Base-by-base conservation (phyloP, 1,140 invertebrate species). In the Drosophila dunni region DNA sequence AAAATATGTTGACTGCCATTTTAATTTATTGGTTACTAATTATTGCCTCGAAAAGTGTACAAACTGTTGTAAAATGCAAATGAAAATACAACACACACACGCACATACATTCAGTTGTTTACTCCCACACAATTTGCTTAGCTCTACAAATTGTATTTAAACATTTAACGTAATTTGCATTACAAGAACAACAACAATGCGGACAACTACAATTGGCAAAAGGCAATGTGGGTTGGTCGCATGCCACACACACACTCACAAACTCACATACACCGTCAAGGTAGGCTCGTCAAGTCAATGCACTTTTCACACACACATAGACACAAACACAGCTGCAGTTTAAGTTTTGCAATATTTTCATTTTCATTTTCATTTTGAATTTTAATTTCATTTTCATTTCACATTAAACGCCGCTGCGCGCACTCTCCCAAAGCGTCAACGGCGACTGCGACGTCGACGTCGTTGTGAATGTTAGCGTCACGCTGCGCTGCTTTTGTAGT, bases 261-360 rank as follows among this genome's bases (percentile, higher is more conserved):
- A 24, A 17, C n/a, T 46, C 44, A 42, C 48, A 60, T 11, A 45
- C 36, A 15, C 42, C 17, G 40, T 33, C 56, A 69, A 66, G 57
- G 73, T 70, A 62, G 36, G 51, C 69, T 62, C 66, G 60, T 62
- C 64, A 64, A 82, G 82, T 86, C 82, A 88, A 73, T 86, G 82
- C 82, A 86, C 82, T 88, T 81, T 84, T 50, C 68, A 24, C 58
- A 64, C 46, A 50, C n/a, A 46, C 17, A 44, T 29, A 33, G 17
- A 61, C n/a, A 20, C 44, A n/a, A 17, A 69, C 24, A 44, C 62
- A 42, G 44, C 34, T 46, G 36, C 53, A 40, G 82, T 61, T 65
- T 79, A 77, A 78, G 78, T 88, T 89, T 88, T 88, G 83, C 83
- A 89, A 88, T 88, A 89, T 89, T 89, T 88, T 88, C 83, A 70